These are phyloP conservation scores for Parasteatoda lunata DNA, from an alignment of 2,888 invertebrate genomes.

Conservation along the genomic window DNA sequence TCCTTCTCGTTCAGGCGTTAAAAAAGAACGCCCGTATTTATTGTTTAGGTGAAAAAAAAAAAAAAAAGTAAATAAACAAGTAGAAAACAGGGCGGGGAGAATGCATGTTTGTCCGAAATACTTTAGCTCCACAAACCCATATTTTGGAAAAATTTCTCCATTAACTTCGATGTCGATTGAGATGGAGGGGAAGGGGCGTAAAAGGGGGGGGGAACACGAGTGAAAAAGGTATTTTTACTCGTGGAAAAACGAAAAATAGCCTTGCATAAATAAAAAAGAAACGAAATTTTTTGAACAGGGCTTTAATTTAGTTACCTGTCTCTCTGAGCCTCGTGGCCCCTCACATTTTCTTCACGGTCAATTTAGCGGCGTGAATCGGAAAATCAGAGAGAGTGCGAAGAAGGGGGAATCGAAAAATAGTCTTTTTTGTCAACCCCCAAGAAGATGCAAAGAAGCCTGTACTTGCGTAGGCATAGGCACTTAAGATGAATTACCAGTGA, in stretches of 20 bases:
- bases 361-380: conserved; percentile 65
- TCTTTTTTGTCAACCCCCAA: conserved; percentile 33
- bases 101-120: conserved; percentile 30
- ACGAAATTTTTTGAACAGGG: conserved; percentile 12
- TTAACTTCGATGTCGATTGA: conserved; percentile 26
- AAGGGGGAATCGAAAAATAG: conserved; percentile 25
- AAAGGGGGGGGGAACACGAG: neutral
- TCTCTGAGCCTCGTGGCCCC: conserved; percentile 21
- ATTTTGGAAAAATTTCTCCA: conserved; percentile 38
- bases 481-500: conserved; percentile 59
- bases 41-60: too few relatives aligned
- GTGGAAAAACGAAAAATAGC: conserved; percentile 8
- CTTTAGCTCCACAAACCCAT: conserved; percentile 18
- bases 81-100: neutral
- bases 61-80: too few relatives aligned
- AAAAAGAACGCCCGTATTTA: too few relatives aligned
- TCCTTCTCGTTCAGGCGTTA: too few relatives aligned
- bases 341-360: conserved; percentile 65
- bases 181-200: neutral
- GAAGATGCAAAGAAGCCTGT: conserved; percentile 30
- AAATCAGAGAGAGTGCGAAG: conserved; percentile 39
- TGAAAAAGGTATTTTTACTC: neutral
- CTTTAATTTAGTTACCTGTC: conserved; percentile 66
- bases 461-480: conserved; percentile 20
- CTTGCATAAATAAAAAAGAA: neutral